Base-by-base conservation (phyloP, 2,888 invertebrate genomes). In the Heteromyza rotundicornis region DNA sequence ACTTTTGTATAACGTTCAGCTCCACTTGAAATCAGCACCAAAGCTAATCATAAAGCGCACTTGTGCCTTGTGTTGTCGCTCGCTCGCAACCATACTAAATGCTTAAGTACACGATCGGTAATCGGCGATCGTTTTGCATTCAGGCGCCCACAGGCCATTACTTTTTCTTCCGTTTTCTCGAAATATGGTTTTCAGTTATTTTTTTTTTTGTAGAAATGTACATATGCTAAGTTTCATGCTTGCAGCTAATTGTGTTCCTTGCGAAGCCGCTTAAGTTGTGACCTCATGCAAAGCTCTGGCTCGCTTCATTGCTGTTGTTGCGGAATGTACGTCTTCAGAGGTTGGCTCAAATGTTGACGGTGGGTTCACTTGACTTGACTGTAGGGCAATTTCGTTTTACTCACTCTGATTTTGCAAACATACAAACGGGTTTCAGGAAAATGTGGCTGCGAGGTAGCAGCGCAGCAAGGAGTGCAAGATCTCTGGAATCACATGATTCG, bases 91-190 rank as follows among this genome's bases (percentile, higher is more conserved):
- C 78, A 75, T 77, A 76, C 70, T 70, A 75, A 77, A 76, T 77
- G 70, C 71, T 74, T 77, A 75, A 75, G 75, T 72, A 77, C 73
- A 77, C 75, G 77, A 69, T 72, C 63, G 70, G 73, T 72, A 65
- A 65, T 63, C 65, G 63, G 50, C 60, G 62, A 59, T 63, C 65
- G 62, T 47, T 62, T 62, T 65, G 62, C 67, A 67, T 65, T 63
- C 59, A 60, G 63, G 63, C 63, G 65, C 65, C 68, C 64, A 32
- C 51, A 63, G 65, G 65, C 65, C 60, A 64, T 60, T 57, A n/a
- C n/a, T n/a, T n/a, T n/a, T n/a, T n/a, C n/a, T n/a, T n/a, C n/a
- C n/a, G n/a, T n/a, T n/a, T n/a, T n/a, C n/a, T 61, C 57, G 53
- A 47, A 24, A 44, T 22, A 8, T 47, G 47, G 2, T 19, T 47